Percentiles rank a stretch among this genome's conserved stretches.
These are phyloP conservation scores for Pecten maximus DNA, from an alignment of 2,888 invertebrate species.

Conservation along the genomic window DNA sequence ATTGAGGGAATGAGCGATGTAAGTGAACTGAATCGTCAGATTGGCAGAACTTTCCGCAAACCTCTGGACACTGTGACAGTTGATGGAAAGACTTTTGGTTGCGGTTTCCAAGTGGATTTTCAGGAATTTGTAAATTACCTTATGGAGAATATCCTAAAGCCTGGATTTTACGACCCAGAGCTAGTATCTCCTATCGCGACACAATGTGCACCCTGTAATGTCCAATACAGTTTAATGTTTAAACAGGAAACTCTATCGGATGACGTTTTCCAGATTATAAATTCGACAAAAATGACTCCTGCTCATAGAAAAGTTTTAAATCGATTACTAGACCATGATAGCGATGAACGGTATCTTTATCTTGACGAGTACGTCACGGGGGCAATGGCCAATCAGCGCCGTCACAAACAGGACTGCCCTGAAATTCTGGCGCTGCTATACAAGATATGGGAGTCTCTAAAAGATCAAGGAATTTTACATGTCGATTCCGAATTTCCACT, in stretches of 20 bases:
- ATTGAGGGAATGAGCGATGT: neutral
- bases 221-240: neutral
- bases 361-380: neutral
- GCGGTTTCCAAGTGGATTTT: slow-evolving; percentile 1
- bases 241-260: neutral
- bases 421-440: neutral
- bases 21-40: neutral
- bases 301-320: neutral
- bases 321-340: neutral
- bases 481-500: neutral
- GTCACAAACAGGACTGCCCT: neutral
- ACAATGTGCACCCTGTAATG: neutral
- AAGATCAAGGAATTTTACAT: neutral
- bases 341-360: neutral
- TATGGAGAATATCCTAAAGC: neutral
- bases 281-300: neutral
- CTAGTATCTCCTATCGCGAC: neutral
- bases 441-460: neutral
- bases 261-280: neutral
- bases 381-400: neutral
- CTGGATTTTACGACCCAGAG: neutral
- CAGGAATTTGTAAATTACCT: neutral
- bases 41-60: neutral
- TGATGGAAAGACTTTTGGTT: neutral
- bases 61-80: neutral